Percentiles rank a stretch among this genome's conserved stretches.
These are phyloP conservation scores for Philotrypesis tridentata DNA, from an alignment of 1,140 invertebrate genomes.

Conservation along the genomic window DNA sequence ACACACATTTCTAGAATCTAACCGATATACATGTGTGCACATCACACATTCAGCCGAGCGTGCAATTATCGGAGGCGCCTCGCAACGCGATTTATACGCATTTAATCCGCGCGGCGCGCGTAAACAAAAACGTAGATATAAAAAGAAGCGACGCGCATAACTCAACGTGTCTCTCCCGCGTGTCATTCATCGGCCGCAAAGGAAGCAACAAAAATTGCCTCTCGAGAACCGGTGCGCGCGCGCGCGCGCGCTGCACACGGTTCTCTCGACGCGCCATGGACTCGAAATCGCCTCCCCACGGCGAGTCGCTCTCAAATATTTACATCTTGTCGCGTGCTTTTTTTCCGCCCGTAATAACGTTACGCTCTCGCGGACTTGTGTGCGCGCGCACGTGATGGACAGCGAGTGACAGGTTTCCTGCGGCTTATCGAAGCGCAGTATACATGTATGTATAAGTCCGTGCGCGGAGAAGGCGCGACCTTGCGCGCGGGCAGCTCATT, in stretches of 20 bases:
- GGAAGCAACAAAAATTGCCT: not conserved
- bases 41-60: not conserved
- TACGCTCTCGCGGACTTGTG: not conserved
- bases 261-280: too few species aligned
- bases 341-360: not conserved
- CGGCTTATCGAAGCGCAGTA: constrained; percentile 10
- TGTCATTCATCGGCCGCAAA: not conserved
- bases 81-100: not conserved
- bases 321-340: not conserved
- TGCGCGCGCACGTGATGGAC: constrained; percentile 12
- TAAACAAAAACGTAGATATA: not conserved
- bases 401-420: constrained; percentile 40
- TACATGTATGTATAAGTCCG: too few species aligned
- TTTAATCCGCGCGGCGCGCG: not conserved
- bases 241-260: too few species aligned
- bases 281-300: not conserved
- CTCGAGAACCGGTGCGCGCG: not conserved
- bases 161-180: not conserved
- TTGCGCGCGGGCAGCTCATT: constrained; percentile 7
- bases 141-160: not conserved
- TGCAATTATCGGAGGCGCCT: not conserved
- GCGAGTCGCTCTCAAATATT: not conserved
- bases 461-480: not conserved
- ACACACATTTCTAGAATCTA: too few species aligned
- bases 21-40: too few species aligned